Base-by-base conservation (phyloP, 2,888 invertebrate species). In the Drosophila nr. perissopoda region DNA sequence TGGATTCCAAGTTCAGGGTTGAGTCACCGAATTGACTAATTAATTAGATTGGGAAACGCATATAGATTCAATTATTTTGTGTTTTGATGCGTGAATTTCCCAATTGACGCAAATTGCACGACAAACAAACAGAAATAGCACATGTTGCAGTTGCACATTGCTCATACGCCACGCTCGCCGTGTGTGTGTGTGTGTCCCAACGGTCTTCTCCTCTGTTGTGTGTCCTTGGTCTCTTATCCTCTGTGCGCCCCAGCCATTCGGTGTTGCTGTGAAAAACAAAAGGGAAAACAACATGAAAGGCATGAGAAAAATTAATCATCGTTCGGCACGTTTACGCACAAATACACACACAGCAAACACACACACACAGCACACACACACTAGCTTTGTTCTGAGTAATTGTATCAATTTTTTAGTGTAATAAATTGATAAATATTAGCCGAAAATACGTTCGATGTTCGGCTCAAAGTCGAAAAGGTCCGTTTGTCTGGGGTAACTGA, bases 351-450 rank as follows among this genome's bases (percentile, higher is more conserved):
- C 65, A 58, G 57, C 33, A 59, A 18, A 49, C 61, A 52, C 31
- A 61, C 16, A 73, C 61, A 59, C 57, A 29, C 65, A 58, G 57
- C 31, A 56, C 27, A 49, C 10, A 64, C 40, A 34, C 49, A 46
- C 36, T 42, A 31, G 25, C 34, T 33, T 56, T 57, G 36, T 21
- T 38, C 42, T 42, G 40, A 58, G 60, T 83, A 83, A 88, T 88
- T 86, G 78, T 72, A 67, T 74, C 82, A 76, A 82, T 86, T 86
- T 88, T 86, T 88, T 78, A 80, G 80, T 63, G 72, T 68, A 82
- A 82, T 84, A 86, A 79, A 88, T 87, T 81, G 86, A 88, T 87
- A 87, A 87, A 84, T 88, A 87, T 84, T 86, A 87, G 84, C 76
- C 79, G 70, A 84, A 81, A 86, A 83, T 77, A 79, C 72, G 65